Percentiles rank a stretch among this genome's conserved stretches.
Evolutionary conservation across 2,888 invertebrate genomes (phyloP).

Genomic region (Tetramorium bicarinatum): DNA sequence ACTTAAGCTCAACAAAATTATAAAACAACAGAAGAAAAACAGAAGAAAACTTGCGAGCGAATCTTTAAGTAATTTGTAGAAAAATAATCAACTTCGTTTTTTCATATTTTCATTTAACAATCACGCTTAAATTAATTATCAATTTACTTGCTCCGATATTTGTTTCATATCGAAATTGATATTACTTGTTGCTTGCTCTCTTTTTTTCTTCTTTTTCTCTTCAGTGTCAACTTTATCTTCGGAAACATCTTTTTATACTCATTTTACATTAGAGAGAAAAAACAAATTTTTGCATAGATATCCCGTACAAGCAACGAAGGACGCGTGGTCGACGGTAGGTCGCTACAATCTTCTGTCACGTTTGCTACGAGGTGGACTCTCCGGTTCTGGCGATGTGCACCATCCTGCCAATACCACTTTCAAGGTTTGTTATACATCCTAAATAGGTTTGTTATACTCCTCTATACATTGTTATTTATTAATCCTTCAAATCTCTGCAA

Average conservation of each 20-base stretch:
- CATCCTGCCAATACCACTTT: slow-evolving; percentile 82
- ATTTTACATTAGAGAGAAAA: not conserved
- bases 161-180: not conserved
- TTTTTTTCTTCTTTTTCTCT: not conserved
- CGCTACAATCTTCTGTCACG: slow-evolving; percentile 82
- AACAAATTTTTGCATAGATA: slow-evolving; percentile 72
- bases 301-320: slow-evolving; percentile 72
- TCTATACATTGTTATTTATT: not conserved
- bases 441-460: slow-evolving; percentile 74
- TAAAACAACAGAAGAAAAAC: not conserved
- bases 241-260: too few species aligned
- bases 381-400: slow-evolving; percentile 82
- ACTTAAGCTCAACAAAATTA: not conserved
- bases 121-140: not conserved
- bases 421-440: slow-evolving; percentile 75
- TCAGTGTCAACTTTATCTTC: not conserved
- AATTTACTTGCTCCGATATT: not conserved
- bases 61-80: not conserved
- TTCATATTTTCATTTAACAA: not conserved
- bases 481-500: not conserved
- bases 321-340: slow-evolving; percentile 78
- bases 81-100: not conserved
- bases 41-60: not conserved
- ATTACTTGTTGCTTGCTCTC: not conserved
- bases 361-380: slow-evolving; percentile 80